Conservation (phyloP, 2,888 invertebrate species). For the Metacarcinus magister region DNA sequence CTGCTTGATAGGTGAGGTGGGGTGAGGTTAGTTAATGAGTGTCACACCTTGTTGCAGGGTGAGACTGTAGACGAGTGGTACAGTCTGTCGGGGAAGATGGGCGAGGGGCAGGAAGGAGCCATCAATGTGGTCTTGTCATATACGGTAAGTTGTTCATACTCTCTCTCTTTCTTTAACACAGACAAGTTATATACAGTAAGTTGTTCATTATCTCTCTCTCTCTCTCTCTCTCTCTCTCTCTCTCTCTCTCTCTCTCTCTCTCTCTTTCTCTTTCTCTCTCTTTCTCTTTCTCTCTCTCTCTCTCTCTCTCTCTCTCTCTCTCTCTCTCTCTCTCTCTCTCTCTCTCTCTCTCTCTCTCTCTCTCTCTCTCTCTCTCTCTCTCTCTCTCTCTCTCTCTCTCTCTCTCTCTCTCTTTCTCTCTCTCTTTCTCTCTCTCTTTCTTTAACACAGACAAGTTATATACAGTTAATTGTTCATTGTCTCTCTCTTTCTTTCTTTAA, state of each 20-base stretch:
- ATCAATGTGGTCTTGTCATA: conserved; percentile 95
- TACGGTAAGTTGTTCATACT: conserved; percentile 83
- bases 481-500: background rate
- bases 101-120: conserved; percentile 96
- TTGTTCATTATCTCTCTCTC: background rate
- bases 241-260: background rate
- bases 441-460: background rate
- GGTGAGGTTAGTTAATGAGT: background rate
- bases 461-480: background rate
- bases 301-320: background rate
- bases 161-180: background rate
- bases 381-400: background rate
- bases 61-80: conserved; percentile 98
- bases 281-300: background rate
- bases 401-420: background rate
- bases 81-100: conserved; percentile 96
- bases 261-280: background rate
- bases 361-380: background rate
- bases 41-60: conserved; percentile 85
- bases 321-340: background rate
- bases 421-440: background rate
- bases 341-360: background rate
- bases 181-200: background rate
- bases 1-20: background rate
- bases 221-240: background rate